These are phyloP conservation scores for Triops cancriformis DNA, from an alignment of 1,140 invertebrate species.

Conservation along the genomic window DNA sequence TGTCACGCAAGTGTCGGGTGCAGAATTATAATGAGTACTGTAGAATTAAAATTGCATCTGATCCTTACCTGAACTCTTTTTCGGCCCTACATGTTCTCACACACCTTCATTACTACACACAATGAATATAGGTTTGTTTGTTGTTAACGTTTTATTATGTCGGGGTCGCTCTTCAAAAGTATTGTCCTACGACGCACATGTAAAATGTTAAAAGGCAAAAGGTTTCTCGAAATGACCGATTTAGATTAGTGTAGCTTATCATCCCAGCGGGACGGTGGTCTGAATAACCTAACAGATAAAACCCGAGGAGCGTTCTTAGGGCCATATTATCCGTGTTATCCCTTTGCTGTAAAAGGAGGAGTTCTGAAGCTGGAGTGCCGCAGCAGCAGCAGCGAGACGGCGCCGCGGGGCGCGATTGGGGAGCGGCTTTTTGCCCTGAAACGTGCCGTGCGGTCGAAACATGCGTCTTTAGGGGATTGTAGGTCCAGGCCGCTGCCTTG, in stretches of 20 bases:
- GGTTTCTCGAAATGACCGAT: background rate
- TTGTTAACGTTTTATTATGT: too few species aligned
- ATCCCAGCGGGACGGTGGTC: background rate
- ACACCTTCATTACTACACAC: too few species aligned
- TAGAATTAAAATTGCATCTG: too few species aligned
- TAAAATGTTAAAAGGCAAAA: background rate
- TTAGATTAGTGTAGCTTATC: background rate
- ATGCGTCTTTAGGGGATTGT: background rate
- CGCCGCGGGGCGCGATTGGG: conserved; percentile 10
- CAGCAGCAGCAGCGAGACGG: conserved; percentile 7
- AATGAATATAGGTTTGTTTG: too few species aligned
- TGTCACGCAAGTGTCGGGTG: too few species aligned
- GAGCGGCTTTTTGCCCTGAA: background rate
- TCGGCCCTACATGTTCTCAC: too few species aligned
- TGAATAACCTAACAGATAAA: conserved; percentile 1
- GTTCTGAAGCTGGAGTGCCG: background rate
- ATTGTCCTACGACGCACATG: too few species aligned
- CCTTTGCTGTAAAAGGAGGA: background rate
- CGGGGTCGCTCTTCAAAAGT: too few species aligned
- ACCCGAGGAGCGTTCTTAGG: background rate
- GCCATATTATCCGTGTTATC: conserved; percentile 9
- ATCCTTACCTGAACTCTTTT: too few species aligned
- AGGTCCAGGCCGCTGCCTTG: background rate
- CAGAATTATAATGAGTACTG: too few species aligned
- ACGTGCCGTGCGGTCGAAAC: conserved; percentile 11